Conservation (phyloP, 2,888 invertebrate species). For the Trachelus stipa region DNA sequence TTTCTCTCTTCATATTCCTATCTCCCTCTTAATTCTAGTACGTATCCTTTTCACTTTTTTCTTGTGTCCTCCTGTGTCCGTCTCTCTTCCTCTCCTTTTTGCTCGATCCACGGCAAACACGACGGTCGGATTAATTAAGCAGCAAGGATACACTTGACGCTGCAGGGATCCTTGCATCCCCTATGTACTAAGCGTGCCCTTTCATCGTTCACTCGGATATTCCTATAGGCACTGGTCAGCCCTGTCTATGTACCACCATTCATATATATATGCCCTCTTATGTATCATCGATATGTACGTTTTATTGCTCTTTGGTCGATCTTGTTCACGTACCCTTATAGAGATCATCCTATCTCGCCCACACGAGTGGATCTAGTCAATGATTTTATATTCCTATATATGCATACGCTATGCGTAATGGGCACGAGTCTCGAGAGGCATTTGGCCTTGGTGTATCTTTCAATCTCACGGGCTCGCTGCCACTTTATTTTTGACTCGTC, state of each 20-base stretch:
- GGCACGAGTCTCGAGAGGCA: constrained; percentile 7
- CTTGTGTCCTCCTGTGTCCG: not conserved
- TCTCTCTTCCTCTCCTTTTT: not conserved
- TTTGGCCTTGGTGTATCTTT: constrained; percentile 33
- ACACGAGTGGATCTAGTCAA: not conserved
- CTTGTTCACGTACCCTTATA: not conserved
- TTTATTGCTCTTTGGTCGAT: not conserved
- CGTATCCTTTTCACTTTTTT: not conserved
- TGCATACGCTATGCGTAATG: not conserved
- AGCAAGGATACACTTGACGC: constrained; percentile 11
- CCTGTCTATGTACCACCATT: not conserved
- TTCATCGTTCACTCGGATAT: not conserved
- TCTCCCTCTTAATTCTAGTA: not conserved
- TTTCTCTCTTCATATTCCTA: not conserved
- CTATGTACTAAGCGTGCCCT: not conserved
- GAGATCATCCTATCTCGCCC: not conserved
- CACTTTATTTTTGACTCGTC: constrained; percentile 35
- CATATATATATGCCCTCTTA: not conserved
- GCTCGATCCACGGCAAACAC: constrained; percentile 9
- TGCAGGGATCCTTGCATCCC: constrained; percentile 4
- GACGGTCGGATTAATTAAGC: constrained; percentile 41
- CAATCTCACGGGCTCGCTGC: constrained; percentile 30
- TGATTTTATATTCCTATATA: not conserved
- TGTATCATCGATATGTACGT: not conserved
- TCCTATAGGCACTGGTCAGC: not conserved